Evolutionary conservation across 2,888 invertebrate genomes (phyloP), one percentile per base, ranked within the genome.

Genomic region (Parochlus steinenii): DNA sequence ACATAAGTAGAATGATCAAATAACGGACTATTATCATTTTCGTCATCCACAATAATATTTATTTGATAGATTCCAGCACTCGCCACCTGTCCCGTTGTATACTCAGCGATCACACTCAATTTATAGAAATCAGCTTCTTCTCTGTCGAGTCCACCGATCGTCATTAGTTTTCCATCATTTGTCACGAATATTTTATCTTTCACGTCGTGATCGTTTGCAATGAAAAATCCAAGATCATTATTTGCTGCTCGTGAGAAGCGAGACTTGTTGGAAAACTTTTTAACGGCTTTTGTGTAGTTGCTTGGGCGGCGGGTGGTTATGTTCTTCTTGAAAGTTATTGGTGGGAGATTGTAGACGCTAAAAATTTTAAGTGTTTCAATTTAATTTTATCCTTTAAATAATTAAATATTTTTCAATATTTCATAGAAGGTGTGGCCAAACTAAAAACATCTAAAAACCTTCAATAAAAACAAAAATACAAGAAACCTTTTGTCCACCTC

Each of bases 1-100:
- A 81, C 77, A 51, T 86, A 90, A 2, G 63, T 53, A 2, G 66
- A 50, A 8, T 68, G 58, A 43, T 76, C 74, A 52, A 92, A 90
- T 38, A 70, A 55, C 1, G 92, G 90, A 4, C 83, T 68, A 48
- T 86, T 86, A 48, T 87, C 87, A 48, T 89, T 87, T 41, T 81
- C 81, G 50, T 89, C 87, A 40, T 81, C 79, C 1, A 87, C 82
- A 36, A 73, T 63, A 19, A 87, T 67, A 8, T 73, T 75, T 2
- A 82, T 76, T 65, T 81, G 82, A 49, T 80, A 82, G 38, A 81
- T 74, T 3, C 77, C 79, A 31, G 75, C 74, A 6, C 73, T 74
- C 41, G 72, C 71, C 37, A 71, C 67, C 40, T 69, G 54, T 6
- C 79, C 79, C 50, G 76, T 71, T 15, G 64, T 69, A 44, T 75